Conservation (phyloP, 2,888 invertebrate species). For the Nesidiocoris tenuis region DNA sequence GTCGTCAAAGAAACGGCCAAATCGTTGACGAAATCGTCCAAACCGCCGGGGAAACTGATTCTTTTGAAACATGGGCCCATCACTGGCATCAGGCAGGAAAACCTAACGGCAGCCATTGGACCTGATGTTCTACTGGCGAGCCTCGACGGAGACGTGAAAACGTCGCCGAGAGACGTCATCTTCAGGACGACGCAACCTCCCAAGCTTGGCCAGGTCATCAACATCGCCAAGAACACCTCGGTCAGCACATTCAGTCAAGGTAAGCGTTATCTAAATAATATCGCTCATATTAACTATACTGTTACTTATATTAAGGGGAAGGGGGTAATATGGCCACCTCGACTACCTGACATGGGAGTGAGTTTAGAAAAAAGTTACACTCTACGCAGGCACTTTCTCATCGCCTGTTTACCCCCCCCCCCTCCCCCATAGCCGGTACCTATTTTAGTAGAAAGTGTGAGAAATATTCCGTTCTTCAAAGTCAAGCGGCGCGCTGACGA, state of each 20-base stretch:
- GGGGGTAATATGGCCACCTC: no score
- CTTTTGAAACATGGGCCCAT: slow-evolving; percentile 13
- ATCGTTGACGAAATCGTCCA: slow-evolving; percentile 1
- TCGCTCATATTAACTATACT: no score
- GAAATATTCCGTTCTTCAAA: neutral
- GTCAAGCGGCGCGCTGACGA: neutral
- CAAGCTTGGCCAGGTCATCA: slow-evolving; percentile 35
- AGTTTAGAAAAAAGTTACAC: no score
- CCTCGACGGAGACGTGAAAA: slow-evolving; percentile 8
- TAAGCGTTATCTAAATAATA: no score
- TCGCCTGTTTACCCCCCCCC: no score
- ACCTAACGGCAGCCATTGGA: slow-evolving; percentile 2
- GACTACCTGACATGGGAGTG: no score
- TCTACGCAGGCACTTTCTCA: no score
- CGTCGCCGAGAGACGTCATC: slow-evolving; percentile 1
- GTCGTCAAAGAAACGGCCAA: slow-evolving; percentile 10
- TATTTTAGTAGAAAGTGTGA: neutral
- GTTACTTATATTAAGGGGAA: no score
- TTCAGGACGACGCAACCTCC: slow-evolving; percentile 32
- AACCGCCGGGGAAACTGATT: neutral
- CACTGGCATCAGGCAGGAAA: neutral
- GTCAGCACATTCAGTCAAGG: slow-evolving; percentile 43
- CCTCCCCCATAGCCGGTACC: no score
- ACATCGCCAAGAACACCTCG: slow-evolving; percentile 27
- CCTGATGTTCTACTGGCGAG: neutral